Base-by-base conservation (phyloP, 2,797 vertebrate genomes). In the Sarcoramphus papa region DNA sequence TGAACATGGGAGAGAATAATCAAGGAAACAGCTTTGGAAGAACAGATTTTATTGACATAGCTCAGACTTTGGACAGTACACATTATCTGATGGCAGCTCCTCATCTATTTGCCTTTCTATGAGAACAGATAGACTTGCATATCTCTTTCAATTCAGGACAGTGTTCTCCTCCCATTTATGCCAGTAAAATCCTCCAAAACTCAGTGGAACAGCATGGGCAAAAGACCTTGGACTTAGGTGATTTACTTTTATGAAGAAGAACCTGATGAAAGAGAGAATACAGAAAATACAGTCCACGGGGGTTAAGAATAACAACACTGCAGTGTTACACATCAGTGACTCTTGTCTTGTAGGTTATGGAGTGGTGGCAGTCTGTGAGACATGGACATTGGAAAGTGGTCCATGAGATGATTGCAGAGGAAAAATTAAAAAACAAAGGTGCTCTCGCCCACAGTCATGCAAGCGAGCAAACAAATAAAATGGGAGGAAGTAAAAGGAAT, bases 361-460 rank as follows among this genome's bases (percentile, higher is more conserved):
- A 69, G 10, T 12, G 10, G 12, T 64, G 18, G 27, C 22, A 35
- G 11, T 22, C 12, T 72, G 35, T 18, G 18, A 83, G 23, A 37
- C 18, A 20, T 0, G 2, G n/a, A 60, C 8, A 9, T 35, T 41
- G 25, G 28, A 75, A 86, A 70, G 62, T 15, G 12, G 6, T 31
- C 56, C 18, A 14, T 35, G 35, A 84, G 20, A 54, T 51, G 4
- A 47, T 7, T 1, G 5, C 9, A 56, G 28, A 60, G 35, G 28
- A 53, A 69, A 69, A 47, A 50, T 11, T 28, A 47, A 57, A 31
- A 47, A 47, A 4, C 12, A 57, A 81, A 75, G n/a, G 3, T 0
- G 2, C 3, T 83, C 9, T 27, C 1, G 2, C 3, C 20, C 10
- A 73, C 6, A 14, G n/a, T 68, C 41, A 81, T 0, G 1, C 10